phyloP scores from a whole-genome alignment of 1,140 invertebrate species.

The Zaprionus capensis region DNA sequence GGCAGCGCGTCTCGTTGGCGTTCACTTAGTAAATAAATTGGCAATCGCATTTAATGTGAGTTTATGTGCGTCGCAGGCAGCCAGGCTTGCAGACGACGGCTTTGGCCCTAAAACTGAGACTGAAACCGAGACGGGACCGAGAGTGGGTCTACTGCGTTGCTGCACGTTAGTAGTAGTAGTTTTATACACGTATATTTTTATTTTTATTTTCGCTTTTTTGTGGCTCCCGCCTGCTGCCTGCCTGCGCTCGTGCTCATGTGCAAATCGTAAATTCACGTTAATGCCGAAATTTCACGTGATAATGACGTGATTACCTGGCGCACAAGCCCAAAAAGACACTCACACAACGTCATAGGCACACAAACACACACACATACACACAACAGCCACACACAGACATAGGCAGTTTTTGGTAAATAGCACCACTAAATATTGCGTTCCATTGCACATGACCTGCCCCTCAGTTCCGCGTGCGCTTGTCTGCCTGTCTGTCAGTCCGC shows the following conservation, averaged over 20 bases:
- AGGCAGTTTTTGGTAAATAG: slow-evolving; percentile 31
- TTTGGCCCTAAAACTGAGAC: slow-evolving; percentile 31
- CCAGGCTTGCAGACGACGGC: slow-evolving; percentile 23
- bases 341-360: slow-evolving; percentile 10
- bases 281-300: slow-evolving; percentile 83
- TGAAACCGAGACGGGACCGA: not conserved
- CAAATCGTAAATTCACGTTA: slow-evolving; percentile 82
- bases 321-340: slow-evolving; percentile 49
- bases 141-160: not conserved
- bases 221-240: slow-evolving; percentile 12
- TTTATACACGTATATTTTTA: slow-evolving; percentile 40
- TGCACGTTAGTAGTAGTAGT: slow-evolving; percentile 39
- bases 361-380: not conserved
- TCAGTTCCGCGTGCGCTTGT: slow-evolving; percentile 12
- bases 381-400: not conserved
- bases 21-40: slow-evolving; percentile 83
- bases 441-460: slow-evolving; percentile 50
- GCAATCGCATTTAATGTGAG: slow-evolving; percentile 83
- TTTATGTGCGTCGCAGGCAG: slow-evolving; percentile 78
- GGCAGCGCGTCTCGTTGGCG: slow-evolving; percentile 44
- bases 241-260: slow-evolving; percentile 67
- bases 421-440: slow-evolving; percentile 53
- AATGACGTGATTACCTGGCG: slow-evolving; percentile 82
- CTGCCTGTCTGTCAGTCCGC: slow-evolving; percentile 4
- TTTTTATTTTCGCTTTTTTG: slow-evolving; percentile 33